Evolutionary conservation across 2,113 vertebrate species (phyloP).

Genomic region (Neodon shergylaensis): DNA sequence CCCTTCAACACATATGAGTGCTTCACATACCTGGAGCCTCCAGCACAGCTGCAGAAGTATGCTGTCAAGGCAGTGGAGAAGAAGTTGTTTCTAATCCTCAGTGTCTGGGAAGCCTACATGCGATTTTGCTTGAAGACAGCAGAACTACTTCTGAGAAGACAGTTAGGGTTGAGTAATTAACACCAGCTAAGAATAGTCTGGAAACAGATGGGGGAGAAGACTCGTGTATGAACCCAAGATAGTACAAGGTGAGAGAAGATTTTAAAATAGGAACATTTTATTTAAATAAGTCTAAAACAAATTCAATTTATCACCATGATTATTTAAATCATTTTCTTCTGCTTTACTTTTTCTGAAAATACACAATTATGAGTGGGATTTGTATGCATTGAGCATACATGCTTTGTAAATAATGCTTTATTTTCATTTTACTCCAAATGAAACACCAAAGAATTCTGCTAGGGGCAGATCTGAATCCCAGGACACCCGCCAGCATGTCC

Average conservation of each 20-base stretch:
- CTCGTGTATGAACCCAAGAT: slow-evolving; percentile 3
- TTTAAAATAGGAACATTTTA: slow-evolving; percentile 39
- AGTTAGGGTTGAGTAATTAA: slow-evolving; percentile 62
- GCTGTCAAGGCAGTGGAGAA: background rate
- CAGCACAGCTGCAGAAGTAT: background rate
- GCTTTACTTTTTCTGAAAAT: background rate
- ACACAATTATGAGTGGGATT: background rate
- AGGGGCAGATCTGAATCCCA: background rate
- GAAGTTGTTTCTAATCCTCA: background rate
- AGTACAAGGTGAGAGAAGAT: slow-evolving; percentile 54
- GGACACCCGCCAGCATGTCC: background rate
- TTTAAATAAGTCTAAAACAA: background rate
- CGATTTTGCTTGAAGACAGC: slow-evolving; percentile 20
- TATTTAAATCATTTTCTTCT: slow-evolving; percentile 32
- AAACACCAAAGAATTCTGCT: background rate
- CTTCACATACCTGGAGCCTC: background rate
- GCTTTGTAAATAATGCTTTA: background rate
- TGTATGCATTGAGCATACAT: background rate
- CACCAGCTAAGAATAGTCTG: slow-evolving; percentile 31
- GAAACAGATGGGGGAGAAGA: slow-evolving; percentile 38
- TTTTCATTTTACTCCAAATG: background rate
- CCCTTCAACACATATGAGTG: background rate
- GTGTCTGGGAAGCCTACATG: background rate
- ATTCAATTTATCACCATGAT: background rate
- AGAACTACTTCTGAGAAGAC: slow-evolving; percentile 15